Conservation (phyloP, 2,888 invertebrate genomes). For the Drosophila tripunctata region DNA sequence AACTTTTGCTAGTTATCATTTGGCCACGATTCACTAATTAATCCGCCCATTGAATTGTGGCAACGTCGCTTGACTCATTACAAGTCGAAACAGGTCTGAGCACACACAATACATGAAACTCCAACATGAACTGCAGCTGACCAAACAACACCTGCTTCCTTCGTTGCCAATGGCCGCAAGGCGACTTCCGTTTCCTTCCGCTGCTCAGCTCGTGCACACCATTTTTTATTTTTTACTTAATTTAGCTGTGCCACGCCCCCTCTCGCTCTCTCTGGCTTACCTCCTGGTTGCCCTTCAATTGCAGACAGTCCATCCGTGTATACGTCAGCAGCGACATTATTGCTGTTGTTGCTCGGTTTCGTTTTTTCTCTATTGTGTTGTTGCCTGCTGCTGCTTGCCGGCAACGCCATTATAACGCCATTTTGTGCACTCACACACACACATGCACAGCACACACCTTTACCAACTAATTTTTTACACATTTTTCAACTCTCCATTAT, state of each 20-base stretch:
- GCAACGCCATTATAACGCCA: slow-evolving; percentile 75
- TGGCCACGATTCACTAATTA: slow-evolving; percentile 36
- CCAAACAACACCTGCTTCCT: slow-evolving; percentile 64
- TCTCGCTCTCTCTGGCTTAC: too few relatives aligned
- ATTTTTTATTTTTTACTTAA: slow-evolving; percentile 58
- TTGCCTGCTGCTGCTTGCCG: slow-evolving; percentile 41
- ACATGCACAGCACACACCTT: slow-evolving; percentile 23
- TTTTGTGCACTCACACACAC: slow-evolving; percentile 46
- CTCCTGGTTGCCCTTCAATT: slow-evolving; percentile 2
- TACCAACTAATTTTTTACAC: slow-evolving; percentile 74
- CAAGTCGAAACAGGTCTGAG: slow-evolving; percentile 27
- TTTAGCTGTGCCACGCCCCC: slow-evolving; percentile 52
- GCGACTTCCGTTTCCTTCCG: slow-evolving; percentile 74
- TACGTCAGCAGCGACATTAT: slow-evolving; percentile 74
- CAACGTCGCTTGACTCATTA: slow-evolving; percentile 31
- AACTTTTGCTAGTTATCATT: slow-evolving; percentile 6
- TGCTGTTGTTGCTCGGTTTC: slow-evolving; percentile 49
- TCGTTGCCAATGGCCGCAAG: slow-evolving; percentile 67
- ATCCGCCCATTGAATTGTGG: slow-evolving; percentile 42
- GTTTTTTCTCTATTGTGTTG: slow-evolving; percentile 22
- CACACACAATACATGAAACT: slow-evolving; percentile 26
- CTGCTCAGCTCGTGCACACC: slow-evolving; percentile 38
- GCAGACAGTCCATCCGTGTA: slow-evolving; percentile 76
- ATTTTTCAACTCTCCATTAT: slow-evolving; percentile 73
- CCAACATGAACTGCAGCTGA: slow-evolving; percentile 59